Evolutionary conservation across 2,113 vertebrate genomes (phyloP).

Genomic region (Rhegmatorhina hoffmannsi): DNA sequence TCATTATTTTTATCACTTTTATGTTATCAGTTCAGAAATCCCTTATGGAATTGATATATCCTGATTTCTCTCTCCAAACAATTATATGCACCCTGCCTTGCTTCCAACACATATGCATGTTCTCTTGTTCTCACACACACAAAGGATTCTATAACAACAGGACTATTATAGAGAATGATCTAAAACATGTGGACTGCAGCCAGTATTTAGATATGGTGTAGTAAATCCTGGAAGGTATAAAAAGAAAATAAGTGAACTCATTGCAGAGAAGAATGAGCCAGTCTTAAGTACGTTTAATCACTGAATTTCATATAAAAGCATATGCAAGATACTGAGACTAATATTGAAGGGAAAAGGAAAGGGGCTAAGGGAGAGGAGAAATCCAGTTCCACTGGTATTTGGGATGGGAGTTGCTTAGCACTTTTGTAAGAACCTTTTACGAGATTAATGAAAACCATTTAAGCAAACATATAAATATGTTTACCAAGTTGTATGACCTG

Average conservation of each 20-base stretch:
- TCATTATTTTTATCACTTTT: conserved; percentile 17
- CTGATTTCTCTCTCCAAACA: conserved; percentile 42
- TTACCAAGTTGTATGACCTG: neutral
- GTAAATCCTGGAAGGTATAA: conserved; percentile 69
- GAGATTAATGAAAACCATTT: neutral
- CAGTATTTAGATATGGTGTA: conserved; percentile 71
- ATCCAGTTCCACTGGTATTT: neutral
- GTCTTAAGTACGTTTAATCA: conserved; percentile 59
- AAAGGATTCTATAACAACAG: conserved; percentile 61
- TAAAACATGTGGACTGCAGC: conserved; percentile 70
- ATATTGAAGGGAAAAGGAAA: neutral
- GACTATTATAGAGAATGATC: conserved; percentile 69
- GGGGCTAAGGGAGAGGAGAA: neutral
- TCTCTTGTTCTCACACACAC: conserved; percentile 47
- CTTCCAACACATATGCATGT: conserved; percentile 50
- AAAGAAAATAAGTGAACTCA: conserved; percentile 68
- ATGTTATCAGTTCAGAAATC: conserved; percentile 33
- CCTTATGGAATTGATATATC: conserved; percentile 43
- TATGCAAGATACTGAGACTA: conserved; percentile 12
- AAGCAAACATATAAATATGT: neutral
- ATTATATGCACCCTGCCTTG: conserved; percentile 37
- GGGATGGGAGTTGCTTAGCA: neutral
- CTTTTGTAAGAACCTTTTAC: neutral
- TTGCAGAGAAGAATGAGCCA: conserved; percentile 62
- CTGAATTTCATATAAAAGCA: conserved; percentile 41